Evolutionary conservation across 2,888 invertebrate species (phyloP), one percentile per base, ranked within the genome.

Genomic region (Timema cristinae): DNA sequence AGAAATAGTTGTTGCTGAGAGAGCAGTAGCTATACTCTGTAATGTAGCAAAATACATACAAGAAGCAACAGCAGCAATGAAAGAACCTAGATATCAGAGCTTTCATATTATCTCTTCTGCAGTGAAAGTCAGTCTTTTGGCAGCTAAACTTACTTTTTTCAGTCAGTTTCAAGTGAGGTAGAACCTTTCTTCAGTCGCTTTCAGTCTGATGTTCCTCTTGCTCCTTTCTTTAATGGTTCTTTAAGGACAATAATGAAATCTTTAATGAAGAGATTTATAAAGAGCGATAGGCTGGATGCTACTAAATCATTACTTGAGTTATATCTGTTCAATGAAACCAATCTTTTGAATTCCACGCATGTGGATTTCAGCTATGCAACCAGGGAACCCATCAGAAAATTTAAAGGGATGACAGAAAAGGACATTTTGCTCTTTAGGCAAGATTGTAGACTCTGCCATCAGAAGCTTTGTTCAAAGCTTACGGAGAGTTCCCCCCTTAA

Each of bases 51-150:
- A 63, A 48, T 63, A 63, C 48, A 10, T 63, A 48, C 9, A 15
- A 63, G 63, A 16, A 5, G 1, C 63, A 2, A 13, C 13, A 16
- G 48, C 32, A 32, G 6, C 48, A 13, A 63, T 16, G 63, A 63
- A 63, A 63, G 16, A 4, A 11, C 63, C 63, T 10, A 63, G 63
- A 16, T 63, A 16, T 48, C 63, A 63, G 32, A 63, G 63, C 13
- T 63, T 63, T 63, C 15, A 63, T 11, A 63, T 48, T 63, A 10
- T 63, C 9, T 9, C 63, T 47, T 16, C 63, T 47, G 32, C 63
- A 47, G 63, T 63, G 16, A 63, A 32, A 16, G 63, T 8, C 16
- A 16, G n/a, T n/a, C 13, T 7, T 11, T 47, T 63, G 47, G 48
- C 32, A 47, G 32, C 32, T 0, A 63, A 63, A 13, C 63, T 63